Evolutionary conservation across 2,888 invertebrate genomes (phyloP).

Genomic region (Pteria penguin): DNA sequence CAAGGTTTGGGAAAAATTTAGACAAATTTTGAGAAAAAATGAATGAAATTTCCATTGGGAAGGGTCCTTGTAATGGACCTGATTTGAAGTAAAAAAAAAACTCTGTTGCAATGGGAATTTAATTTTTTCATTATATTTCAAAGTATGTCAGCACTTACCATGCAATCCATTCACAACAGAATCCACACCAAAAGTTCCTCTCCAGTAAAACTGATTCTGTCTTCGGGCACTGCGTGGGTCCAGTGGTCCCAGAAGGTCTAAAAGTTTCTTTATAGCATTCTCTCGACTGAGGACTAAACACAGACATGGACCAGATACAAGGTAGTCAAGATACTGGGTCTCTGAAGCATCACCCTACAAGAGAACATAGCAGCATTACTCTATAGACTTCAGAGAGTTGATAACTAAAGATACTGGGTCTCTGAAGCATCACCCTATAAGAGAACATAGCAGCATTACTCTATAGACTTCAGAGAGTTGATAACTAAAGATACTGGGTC

Average conservation of each 20-base stretch:
- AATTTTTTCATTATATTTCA: too few species aligned
- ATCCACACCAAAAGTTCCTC: constrained; percentile 74
- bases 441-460: too few species aligned
- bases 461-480: too few species aligned
- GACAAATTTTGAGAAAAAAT: too few species aligned
- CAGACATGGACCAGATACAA: constrained; percentile 67
- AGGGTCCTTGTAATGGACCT: too few species aligned
- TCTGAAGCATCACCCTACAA: constrained; percentile 41
- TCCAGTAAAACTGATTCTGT: constrained; percentile 71
- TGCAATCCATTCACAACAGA: constrained; percentile 71
- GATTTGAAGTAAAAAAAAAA: too few species aligned
- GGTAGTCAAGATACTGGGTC: constrained; percentile 60
- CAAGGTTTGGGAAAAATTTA: too few species aligned
- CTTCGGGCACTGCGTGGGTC: constrained; percentile 71
- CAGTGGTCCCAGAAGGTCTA: constrained; percentile 73
- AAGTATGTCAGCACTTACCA: constrained; percentile 66
- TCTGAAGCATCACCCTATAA: constrained; percentile 40
- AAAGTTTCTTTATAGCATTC: constrained; percentile 74
- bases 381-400: too few species aligned
- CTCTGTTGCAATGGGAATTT: not conserved
- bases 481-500: constrained; percentile 59
- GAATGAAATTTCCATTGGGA: too few species aligned
- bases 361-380: too few species aligned
- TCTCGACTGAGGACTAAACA: constrained; percentile 71
- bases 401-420: constrained; percentile 59